A percentile compares a stretch with the other conserved stretches of the same genome.
These are phyloP conservation scores for Lerista edwardsae DNA, from an alignment of 2,797 vertebrate species.

Conservation along the genomic window DNA sequence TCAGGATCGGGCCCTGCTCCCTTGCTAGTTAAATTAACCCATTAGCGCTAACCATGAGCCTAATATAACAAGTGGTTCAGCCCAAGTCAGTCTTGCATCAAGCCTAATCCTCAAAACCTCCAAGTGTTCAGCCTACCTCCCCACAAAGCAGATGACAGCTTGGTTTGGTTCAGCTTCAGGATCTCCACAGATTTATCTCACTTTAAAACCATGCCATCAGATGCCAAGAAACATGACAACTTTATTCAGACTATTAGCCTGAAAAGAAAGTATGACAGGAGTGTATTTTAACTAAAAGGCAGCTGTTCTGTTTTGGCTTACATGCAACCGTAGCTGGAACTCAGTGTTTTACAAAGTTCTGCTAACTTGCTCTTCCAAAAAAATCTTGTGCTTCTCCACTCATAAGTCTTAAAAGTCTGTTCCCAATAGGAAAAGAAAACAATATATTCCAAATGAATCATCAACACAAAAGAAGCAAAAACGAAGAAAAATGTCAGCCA, in stretches of 20 bases:
- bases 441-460: constrained; percentile 56
- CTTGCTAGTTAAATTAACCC: too few species aligned
- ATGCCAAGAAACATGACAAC: constrained; percentile 56
- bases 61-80: too few species aligned
- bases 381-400: constrained; percentile 28
- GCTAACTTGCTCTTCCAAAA: constrained; percentile 12
- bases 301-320: constrained; percentile 74
- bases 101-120: neutral
- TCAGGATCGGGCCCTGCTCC: too few species aligned
- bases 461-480: constrained; percentile 33
- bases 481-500: constrained; percentile 13
- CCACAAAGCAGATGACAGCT: neutral
- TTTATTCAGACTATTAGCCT: constrained; percentile 61
- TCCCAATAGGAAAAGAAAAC: constrained; percentile 61
- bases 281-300: constrained; percentile 53
- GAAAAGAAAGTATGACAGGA: constrained; percentile 61
- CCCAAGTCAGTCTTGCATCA: neutral
- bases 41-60: too few species aligned
- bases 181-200: constrained; percentile 30
- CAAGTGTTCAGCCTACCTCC: neutral
- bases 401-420: constrained; percentile 41
- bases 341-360: constrained; percentile 49
- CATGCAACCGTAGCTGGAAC: constrained; percentile 52
- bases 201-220: constrained; percentile 53
- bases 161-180: constrained; percentile 33